These are phyloP conservation scores for Pseudochaenichthys georgianus DNA, from an alignment of 2,797 vertebrate genomes.

Conservation along the genomic window DNA sequence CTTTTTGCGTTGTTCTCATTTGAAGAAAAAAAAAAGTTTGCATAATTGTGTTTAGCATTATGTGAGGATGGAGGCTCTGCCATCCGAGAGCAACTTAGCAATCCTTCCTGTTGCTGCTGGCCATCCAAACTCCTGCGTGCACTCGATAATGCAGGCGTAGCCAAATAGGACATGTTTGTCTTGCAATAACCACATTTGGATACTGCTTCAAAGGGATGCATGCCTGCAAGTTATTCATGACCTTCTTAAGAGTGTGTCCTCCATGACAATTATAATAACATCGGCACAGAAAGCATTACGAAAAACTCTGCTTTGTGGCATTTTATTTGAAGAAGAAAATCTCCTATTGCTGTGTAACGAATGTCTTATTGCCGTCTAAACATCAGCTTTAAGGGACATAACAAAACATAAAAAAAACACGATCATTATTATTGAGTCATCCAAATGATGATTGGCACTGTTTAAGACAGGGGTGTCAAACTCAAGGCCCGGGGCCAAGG, in stretches of 20 bases:
- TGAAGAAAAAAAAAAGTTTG: conserved; percentile 78
- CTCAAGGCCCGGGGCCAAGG: no score
- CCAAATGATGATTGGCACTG: no score
- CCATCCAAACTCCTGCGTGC: conserved; percentile 77
- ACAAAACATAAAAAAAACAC: not conserved
- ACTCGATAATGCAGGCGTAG: conserved; percentile 80
- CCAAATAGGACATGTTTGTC: conserved; percentile 70
- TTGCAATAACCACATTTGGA: conserved; percentile 47
- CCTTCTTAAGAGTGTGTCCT: conserved; percentile 71
- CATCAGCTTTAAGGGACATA: conserved; percentile 16
- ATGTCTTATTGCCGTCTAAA: not conserved
- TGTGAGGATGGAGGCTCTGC: conserved; percentile 69
- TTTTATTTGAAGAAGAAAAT: conserved; percentile 11
- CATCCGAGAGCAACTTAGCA: conserved; percentile 80
- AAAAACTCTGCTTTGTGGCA: conserved; percentile 14
- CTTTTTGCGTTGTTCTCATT: conserved; percentile 80
- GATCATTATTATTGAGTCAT: conserved; percentile 15
- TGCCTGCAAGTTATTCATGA: conserved; percentile 63
- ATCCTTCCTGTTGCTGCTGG: conserved; percentile 83
- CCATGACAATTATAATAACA: conserved; percentile 40
- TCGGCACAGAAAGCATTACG: conserved; percentile 14
- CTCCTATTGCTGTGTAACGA: not conserved
- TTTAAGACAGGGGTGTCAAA: no score
- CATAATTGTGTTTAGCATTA: conserved; percentile 84
- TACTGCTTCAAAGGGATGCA: conserved; percentile 66